Percentiles rank a stretch among this genome's conserved stretches.
Conservation (phyloP, 2,113 vertebrate species). For the Amphilophus citrinellus region DNA sequence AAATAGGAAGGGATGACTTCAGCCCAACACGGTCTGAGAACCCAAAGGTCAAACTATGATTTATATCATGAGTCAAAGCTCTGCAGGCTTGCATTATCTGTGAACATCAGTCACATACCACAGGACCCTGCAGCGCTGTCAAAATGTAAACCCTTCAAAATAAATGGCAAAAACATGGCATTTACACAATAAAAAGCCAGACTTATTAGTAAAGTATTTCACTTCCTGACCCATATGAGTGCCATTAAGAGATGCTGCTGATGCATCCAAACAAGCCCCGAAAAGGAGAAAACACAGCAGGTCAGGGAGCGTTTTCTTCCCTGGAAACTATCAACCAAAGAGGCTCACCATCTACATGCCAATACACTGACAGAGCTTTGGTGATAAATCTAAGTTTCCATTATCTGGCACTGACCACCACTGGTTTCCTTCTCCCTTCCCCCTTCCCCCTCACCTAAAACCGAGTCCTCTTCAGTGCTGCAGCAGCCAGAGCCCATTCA, state of each 20-base stretch:
- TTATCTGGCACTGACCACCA: slow-evolving; percentile 71
- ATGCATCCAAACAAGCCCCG: slow-evolving; percentile 45
- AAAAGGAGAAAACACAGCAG: slow-evolving; percentile 10
- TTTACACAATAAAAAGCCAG: slow-evolving; percentile 42
- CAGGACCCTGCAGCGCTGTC: slow-evolving; percentile 16
- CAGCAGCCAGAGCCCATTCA: slow-evolving; percentile 74
- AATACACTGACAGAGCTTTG: slow-evolving; percentile 62
- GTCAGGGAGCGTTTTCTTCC: slow-evolving; percentile 37
- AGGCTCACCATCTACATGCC: slow-evolving; percentile 74
- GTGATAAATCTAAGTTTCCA: slow-evolving; percentile 68
- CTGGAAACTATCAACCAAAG: slow-evolving; percentile 54
- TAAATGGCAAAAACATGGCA: slow-evolving; percentile 28
- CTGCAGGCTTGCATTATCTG: slow-evolving; percentile 44
- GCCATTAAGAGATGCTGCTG: slow-evolving; percentile 44
- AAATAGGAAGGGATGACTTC: slow-evolving; percentile 26
- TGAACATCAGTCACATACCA: slow-evolving; percentile 34
- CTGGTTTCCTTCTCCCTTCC: slow-evolving; percentile 53
- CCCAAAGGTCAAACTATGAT: slow-evolving; percentile 71
- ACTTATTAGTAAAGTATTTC: slow-evolving; percentile 17
- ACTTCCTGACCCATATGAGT: slow-evolving; percentile 33
- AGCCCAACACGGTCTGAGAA: slow-evolving; percentile 10
- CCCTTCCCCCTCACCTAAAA: slow-evolving; percentile 56
- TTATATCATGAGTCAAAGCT: slow-evolving; percentile 40
- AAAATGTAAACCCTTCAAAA: slow-evolving; percentile 38
- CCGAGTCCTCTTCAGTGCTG: slow-evolving; percentile 36